phyloP scores from a whole-genome alignment of 1,140 invertebrate genomes.

The Pararge aegeria region DNA sequence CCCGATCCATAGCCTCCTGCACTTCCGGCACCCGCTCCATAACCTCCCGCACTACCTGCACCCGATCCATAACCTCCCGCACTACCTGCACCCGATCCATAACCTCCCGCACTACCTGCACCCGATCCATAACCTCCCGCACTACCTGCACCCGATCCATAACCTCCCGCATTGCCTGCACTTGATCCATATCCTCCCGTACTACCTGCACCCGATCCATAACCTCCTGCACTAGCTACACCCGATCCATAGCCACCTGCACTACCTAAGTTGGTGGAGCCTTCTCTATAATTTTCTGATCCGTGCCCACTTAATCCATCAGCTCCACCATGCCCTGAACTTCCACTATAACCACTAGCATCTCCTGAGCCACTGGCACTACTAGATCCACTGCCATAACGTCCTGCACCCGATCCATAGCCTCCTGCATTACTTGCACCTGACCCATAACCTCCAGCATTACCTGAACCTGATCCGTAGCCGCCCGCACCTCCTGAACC shows the following conservation, averaged over 20 bases:
- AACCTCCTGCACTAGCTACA: not conserved
- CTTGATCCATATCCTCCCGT: not conserved
- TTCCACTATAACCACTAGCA: not conserved
- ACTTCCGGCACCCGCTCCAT: not conserved
- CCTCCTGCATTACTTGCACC: not conserved
- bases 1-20: not conserved
- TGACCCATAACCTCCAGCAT: not conserved
- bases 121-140: not conserved
- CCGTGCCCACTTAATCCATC: too few species aligned
- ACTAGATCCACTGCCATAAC: not conserved
- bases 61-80: not conserved
- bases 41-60: not conserved
- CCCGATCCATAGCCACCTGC: not conserved
- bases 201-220: not conserved
- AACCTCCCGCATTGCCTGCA: not conserved
- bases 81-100: not conserved
- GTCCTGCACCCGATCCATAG: not conserved
- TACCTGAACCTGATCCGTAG: not conserved
- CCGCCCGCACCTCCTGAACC: not conserved
- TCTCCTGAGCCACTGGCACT: not conserved
- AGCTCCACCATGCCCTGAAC: too few species aligned
- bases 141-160: not conserved
- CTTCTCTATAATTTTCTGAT: too few species aligned
- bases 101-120: not conserved
- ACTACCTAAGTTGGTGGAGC: not conserved